Evolutionary conservation across 2,113 vertebrate species (phyloP).

Genomic region (Eudyptes chrysolophus): DNA sequence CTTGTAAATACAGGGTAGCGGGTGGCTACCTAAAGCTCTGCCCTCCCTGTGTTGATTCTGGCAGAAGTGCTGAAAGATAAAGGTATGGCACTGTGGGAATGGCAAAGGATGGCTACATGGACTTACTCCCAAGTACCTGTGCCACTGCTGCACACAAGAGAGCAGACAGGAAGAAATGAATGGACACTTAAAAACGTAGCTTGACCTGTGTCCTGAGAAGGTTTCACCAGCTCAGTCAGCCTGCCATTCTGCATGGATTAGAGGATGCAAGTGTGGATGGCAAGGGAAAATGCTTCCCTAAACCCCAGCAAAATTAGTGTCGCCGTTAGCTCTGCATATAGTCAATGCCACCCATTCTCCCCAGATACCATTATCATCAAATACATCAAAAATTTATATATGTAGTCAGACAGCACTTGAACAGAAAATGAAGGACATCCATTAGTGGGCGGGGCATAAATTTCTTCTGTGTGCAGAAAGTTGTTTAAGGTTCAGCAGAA

Average conservation of each 20-base stretch:
- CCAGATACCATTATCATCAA: neutral
- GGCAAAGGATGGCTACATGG: neutral
- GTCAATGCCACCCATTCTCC: neutral
- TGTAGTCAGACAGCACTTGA: neutral
- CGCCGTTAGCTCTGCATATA: neutral
- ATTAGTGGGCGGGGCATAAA: neutral
- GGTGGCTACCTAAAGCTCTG: neutral
- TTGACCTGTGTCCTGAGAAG: neutral
- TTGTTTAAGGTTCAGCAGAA: neutral
- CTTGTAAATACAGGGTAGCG: neutral
- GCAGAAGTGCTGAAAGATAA: fast-evolving
- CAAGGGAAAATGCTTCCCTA: neutral
- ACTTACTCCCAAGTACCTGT: neutral
- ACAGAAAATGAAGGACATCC: neutral
- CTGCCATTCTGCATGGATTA: neutral
- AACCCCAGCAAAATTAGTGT: neutral
- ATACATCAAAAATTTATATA: neutral
- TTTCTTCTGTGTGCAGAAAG: neutral
- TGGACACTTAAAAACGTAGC: neutral
- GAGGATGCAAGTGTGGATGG: neutral
- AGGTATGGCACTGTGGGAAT: neutral
- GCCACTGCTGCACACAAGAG: neutral
- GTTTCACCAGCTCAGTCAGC: neutral
- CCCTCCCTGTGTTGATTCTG: neutral
- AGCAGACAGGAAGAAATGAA: neutral